Percentiles rank a stretch among this genome's conserved stretches.
Conservation (phyloP, 2,888 invertebrate genomes). For the Spicauda simplicius region DNA sequence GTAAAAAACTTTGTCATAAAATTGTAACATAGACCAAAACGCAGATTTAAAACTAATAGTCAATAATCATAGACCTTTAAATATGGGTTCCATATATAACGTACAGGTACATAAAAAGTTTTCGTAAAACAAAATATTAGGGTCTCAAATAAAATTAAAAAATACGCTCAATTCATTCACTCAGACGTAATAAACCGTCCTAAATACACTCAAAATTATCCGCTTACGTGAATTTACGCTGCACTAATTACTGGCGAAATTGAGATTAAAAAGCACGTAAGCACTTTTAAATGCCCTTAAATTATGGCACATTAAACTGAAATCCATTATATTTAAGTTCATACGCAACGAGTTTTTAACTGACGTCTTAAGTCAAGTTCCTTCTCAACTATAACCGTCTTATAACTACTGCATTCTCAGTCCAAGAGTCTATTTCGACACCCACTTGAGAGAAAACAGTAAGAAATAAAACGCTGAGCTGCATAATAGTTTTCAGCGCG, state of each 20-base stretch:
- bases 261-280: conserved; percentile 23
- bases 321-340: conserved; percentile 31
- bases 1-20: too few species aligned
- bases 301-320: conserved; percentile 27
- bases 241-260: conserved; percentile 11
- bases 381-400: conserved; percentile 36
- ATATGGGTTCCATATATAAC: too few species aligned
- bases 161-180: too few species aligned
- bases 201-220: not conserved
- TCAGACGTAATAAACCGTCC: not conserved
- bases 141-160: too few species aligned
- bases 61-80: too few species aligned
- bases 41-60: too few species aligned
- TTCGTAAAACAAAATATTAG: too few species aligned
- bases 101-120: too few species aligned
- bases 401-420: conserved; percentile 36
- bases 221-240: conserved; percentile 7
- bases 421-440: conserved; percentile 36
- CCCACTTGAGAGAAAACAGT: conserved; percentile 34
- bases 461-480: conserved; percentile 30
- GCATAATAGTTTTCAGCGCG: conserved; percentile 21
- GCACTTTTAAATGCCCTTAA: conserved; percentile 20
- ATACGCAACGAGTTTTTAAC: conserved; percentile 30
- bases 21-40: too few species aligned
- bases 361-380: conserved; percentile 35